Evolutionary conservation across 2,888 invertebrate species (phyloP).

Genomic region (Phorcus lineatus): DNA sequence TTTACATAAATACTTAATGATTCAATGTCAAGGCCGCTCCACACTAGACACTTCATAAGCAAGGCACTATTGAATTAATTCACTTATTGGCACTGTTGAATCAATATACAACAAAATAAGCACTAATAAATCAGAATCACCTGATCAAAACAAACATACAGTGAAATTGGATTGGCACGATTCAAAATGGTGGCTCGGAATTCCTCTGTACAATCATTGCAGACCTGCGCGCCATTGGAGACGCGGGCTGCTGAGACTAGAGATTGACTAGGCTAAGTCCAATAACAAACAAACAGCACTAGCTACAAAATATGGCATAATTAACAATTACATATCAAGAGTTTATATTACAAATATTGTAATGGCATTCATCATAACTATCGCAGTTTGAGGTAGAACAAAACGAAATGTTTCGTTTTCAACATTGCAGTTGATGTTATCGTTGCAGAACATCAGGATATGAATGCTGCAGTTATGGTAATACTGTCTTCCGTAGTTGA

Average conservation of each 20-base stretch:
- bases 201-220: slow-evolving; percentile 11
- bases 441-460: neutral
- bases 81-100: too few species aligned
- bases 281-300: slow-evolving; percentile 22
- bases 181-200: slow-evolving; percentile 3
- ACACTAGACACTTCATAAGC: too few species aligned
- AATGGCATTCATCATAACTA: neutral
- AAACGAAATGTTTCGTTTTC: slow-evolving; percentile 1
- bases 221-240: neutral
- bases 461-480: neutral
- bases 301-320: slow-evolving; percentile 23
- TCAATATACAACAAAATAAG: neutral
- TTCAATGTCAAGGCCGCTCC: too few species aligned
- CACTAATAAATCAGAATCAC: neutral
- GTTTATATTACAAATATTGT: slow-evolving; percentile 13
- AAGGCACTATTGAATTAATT: too few species aligned
- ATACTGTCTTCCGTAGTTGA: neutral
- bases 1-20: too few species aligned
- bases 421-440: neutral
- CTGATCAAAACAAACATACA: neutral
- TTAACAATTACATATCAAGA: slow-evolving; percentile 3
- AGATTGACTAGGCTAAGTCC: slow-evolving; percentile 14
- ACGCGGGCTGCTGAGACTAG: neutral
- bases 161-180: slow-evolving; percentile 13
- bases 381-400: slow-evolving; percentile 2